Percentiles rank a stretch among this genome's conserved stretches.
Conservation (phyloP, 2,888 invertebrate genomes). For the Stenodema calcarata region DNA sequence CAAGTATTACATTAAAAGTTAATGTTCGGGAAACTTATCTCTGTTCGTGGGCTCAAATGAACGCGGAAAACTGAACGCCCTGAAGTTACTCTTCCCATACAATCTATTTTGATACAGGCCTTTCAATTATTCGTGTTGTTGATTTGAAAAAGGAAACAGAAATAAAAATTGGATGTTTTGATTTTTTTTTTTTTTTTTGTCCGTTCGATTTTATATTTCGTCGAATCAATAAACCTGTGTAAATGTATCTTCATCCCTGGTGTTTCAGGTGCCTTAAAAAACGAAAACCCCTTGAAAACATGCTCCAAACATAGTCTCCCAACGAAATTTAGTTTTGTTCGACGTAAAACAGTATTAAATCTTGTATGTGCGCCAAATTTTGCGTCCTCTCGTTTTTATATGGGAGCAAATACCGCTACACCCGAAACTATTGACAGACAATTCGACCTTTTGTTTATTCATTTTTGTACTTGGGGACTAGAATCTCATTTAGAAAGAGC, state of each 20-base stretch:
- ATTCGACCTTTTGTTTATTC: no score
- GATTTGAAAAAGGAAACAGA: neutral
- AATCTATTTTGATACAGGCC: neutral
- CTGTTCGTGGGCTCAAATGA: neutral
- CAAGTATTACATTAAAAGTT: neutral
- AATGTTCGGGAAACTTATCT: neutral
- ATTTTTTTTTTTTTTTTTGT: neutral
- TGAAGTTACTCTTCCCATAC: neutral
- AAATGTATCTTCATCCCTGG: constrained; percentile 54
- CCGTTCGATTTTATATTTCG: neutral
- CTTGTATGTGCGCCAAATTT: no score
- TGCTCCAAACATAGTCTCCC: neutral
- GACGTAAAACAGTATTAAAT: no score
- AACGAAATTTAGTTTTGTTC: neutral
- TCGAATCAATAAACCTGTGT: neutral
- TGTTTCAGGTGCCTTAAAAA: constrained; percentile 54
- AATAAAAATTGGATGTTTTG: neutral
- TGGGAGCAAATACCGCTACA: no score
- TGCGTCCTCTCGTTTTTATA: no score
- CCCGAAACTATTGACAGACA: no score
- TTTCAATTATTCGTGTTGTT: neutral
- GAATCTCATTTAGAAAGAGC: neutral
- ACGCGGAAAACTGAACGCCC: neutral
- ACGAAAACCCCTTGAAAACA: neutral
- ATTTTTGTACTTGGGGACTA: neutral